Conservation (phyloP, 1,140 invertebrate species). For the Ostrea denselamellosa region DNA sequence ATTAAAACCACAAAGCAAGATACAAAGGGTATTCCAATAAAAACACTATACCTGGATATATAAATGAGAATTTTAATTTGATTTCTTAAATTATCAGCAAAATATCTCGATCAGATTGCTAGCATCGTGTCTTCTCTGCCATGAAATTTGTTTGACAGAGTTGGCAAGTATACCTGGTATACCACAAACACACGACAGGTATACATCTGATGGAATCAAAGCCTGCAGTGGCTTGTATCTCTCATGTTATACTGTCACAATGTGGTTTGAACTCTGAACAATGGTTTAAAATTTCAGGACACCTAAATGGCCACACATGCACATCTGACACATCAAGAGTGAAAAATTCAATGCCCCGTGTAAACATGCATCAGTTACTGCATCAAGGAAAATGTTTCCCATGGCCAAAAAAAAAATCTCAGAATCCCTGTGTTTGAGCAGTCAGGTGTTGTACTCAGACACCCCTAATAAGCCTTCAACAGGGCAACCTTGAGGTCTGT, state of each 20-base stretch:
- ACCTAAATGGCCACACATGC: slow-evolving; percentile 7
- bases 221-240: neutral
- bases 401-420: neutral
- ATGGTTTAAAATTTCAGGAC: slow-evolving; percentile 10
- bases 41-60: neutral
- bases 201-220: neutral
- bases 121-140: slow-evolving; percentile 15
- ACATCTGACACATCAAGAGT: neutral
- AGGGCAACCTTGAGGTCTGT: neutral
- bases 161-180: neutral
- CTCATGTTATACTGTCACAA: neutral
- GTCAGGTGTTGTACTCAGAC: slow-evolving; percentile 30
- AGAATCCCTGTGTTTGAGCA: slow-evolving; percentile 20
- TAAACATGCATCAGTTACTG: neutral
- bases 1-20: neutral
- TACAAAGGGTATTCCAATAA: neutral
- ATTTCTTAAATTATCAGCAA: slow-evolving; percentile 24
- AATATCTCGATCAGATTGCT: slow-evolving; percentile 33
- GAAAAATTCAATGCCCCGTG: slow-evolving; percentile 4
- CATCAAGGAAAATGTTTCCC: neutral
- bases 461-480: slow-evolving; percentile 13
- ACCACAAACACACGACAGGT: neutral
- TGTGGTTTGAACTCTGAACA: slow-evolving; percentile 23
- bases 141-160: slow-evolving; percentile 31
- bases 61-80: slow-evolving; percentile 30